Base-by-base conservation (phyloP, 2,797 vertebrate species). In the Dallia pectoralis region DNA sequence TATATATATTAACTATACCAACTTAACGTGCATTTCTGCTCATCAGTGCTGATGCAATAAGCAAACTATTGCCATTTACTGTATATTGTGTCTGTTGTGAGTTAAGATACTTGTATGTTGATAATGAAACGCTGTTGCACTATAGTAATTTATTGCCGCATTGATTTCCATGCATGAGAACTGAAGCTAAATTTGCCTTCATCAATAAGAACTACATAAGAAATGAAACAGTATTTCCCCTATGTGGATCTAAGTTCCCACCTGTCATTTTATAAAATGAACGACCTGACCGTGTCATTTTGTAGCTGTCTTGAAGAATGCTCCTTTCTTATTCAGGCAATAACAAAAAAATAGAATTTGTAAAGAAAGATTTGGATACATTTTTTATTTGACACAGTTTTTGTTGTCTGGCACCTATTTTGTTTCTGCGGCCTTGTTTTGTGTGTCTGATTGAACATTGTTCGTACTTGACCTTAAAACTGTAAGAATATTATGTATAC, bases 391-490 rank as follows among this genome's bases (percentile, higher is more conserved):
- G 19, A 30, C 47, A 16, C 40, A 2, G 40, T 19, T 18, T 49
- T 18, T 29, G 67, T 27, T 44, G 40, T 44, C 12, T 11, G 16
- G 27, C 47, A 19, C 32, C 16, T 4, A 12, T 65, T 30, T 36
- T 7, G n/a, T 18, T 36, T 30, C 63, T 32, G 19, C 29, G 8
- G 2, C 62, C 29, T 30, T 30, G 32, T n/a, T 29, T 29, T 29
- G 18, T 69, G 47, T 7, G 44, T 16, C 27, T 67, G 66, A 67
- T 18, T 44, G 36, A n/a, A 29, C 47, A 69, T 89, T 91, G 92
- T 91, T 88, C 90, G 85, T 93, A 89, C 88, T 92, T 91, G 91
- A 89, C 87, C 36, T 71, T 75, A 85, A 81, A 77, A 90, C 90
- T 91, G 89, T 88, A 89, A 83, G 79, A 30, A 14, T 87, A 87